phyloP scores from a whole-genome alignment of 2,888 invertebrate species.

The Aspidapion aeneum region DNA sequence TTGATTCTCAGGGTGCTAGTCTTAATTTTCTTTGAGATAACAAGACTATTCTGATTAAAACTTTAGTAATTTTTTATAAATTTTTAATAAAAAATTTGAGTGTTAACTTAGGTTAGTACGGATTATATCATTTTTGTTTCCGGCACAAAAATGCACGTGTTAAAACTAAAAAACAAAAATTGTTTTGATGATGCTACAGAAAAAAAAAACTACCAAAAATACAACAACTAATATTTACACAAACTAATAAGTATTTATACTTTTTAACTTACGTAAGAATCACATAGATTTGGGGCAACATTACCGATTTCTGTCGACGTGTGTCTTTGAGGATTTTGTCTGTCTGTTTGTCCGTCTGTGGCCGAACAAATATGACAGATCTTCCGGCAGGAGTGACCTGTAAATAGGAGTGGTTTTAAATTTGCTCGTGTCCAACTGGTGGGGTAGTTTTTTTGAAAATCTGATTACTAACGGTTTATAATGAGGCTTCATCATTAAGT shows the following conservation, averaged over 20 bases:
- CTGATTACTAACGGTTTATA: conserved; percentile 41
- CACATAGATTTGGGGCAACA: not conserved
- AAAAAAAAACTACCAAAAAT: not conserved
- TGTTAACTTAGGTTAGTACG: no score
- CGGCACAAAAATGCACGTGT: not conserved
- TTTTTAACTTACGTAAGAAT: not conserved
- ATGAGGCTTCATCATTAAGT: conserved; percentile 31
- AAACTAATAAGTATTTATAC: not conserved
- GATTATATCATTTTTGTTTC: not conserved
- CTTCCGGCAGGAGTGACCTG: conserved; percentile 38
- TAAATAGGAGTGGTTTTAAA: conserved; percentile 36
- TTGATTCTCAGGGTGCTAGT: no score
- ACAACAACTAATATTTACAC: not conserved
- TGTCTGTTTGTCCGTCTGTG: conserved; percentile 23
- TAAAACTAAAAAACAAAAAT: not conserved
- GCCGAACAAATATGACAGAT: conserved; percentile 41
- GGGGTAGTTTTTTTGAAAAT: conserved; percentile 38
- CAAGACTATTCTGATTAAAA: no score
- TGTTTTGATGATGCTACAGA: not conserved
- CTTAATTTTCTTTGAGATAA: no score
- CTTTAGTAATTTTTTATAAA: no score
- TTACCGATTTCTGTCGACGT: not conserved
- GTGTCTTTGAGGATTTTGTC: not conserved
- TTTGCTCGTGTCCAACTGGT: conserved; percentile 30
- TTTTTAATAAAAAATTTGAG: no score